A percentile compares a stretch with the other conserved stretches of the same genome.
Conservation (phyloP, 2,113 vertebrate species). For the Chlamydotis undulata region DNA sequence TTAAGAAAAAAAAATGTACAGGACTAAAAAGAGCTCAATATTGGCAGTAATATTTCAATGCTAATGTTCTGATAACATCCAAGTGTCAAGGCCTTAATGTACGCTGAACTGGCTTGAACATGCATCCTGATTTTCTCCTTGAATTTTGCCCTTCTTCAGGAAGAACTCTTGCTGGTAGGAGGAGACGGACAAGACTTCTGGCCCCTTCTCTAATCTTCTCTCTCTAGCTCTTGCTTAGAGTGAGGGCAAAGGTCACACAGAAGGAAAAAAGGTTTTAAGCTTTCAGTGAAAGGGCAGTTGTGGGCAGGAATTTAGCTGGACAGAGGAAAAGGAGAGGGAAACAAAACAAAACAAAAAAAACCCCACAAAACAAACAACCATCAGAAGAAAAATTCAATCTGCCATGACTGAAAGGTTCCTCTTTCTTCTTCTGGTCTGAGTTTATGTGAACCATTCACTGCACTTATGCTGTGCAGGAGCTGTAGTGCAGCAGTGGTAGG, state of each 20-base stretch:
- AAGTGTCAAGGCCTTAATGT: background rate
- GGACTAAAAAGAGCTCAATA: background rate
- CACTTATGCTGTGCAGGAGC: background rate
- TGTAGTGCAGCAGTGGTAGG: background rate
- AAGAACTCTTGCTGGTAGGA: background rate
- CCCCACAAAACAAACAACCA: background rate
- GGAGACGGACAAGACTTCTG: background rate
- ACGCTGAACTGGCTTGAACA: background rate
- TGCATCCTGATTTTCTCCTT: background rate
- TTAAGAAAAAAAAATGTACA: background rate
- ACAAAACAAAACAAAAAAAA: background rate
- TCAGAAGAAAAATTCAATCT: background rate
- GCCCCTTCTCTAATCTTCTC: background rate
- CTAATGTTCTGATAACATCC: background rate
- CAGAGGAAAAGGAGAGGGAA: background rate
- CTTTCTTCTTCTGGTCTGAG: background rate
- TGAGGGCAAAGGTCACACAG: background rate
- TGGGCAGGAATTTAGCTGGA: conserved; percentile 4
- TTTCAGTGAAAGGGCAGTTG: background rate
- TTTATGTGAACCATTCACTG: background rate
- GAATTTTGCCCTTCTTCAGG: background rate
- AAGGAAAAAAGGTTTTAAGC: background rate
- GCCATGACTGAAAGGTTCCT: background rate
- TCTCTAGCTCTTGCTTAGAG: background rate
- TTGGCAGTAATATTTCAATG: background rate